Evolutionary conservation across 2,888 invertebrate genomes (phyloP).

Genomic region (Ectemnius continuus): DNA sequence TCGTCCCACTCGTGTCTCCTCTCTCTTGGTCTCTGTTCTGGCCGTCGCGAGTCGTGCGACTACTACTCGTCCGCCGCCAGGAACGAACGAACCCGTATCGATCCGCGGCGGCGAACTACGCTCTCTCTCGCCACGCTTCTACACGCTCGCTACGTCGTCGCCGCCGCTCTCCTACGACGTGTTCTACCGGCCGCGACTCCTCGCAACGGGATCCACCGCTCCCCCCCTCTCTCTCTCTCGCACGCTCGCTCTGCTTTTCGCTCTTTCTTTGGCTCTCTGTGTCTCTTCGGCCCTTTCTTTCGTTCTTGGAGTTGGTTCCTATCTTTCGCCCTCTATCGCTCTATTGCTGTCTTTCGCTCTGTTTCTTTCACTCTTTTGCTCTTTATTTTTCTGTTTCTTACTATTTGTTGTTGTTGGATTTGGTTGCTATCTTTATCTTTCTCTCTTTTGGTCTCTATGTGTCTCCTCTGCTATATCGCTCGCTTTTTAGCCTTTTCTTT

Average conservation of each 20-base stretch:
- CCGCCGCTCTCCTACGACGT: constrained; percentile 17
- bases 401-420: no score
- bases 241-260: no score
- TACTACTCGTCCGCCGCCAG: no score
- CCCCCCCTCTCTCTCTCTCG: neutral
- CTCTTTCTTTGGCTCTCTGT: no score
- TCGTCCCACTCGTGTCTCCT: constrained; percentile 67
- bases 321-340: constrained; percentile 14
- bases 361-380: constrained; percentile 8
- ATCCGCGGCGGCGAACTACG: neutral
- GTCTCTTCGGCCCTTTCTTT: neutral
- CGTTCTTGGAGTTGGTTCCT: neutral
- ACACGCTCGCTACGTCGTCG: constrained; percentile 6
- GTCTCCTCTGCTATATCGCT: neutral
- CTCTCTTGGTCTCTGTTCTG: neutral
- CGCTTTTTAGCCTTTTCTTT: neutral
- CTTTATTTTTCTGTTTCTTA: constrained; percentile 12
- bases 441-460: constrained; percentile 14
- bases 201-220: neutral
- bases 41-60: no score
- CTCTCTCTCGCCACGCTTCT: constrained; percentile 16
- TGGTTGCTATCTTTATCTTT: neutral
- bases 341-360: neutral
- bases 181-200: constrained; percentile 38
- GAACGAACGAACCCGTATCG: no score